Evolutionary conservation across 2,797 vertebrate genomes (phyloP).

Genomic region (Anas georgica): DNA sequence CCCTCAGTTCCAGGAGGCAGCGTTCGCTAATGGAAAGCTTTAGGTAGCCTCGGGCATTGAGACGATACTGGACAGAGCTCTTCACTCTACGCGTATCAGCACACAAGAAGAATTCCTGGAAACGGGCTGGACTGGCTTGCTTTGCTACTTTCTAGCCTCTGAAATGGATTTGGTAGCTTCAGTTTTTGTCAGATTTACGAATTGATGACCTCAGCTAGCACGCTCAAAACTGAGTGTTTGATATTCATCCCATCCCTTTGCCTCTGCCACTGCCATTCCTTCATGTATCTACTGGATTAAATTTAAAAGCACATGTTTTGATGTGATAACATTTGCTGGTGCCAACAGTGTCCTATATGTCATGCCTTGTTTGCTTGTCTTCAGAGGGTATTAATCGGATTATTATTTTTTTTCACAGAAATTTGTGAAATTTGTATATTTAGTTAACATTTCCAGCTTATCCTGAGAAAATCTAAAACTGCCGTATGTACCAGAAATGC

Average conservation of each 20-base stretch:
- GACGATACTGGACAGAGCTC: constrained; percentile 52
- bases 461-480: constrained; percentile 13
- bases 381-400: not conserved
- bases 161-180: constrained; percentile 34
- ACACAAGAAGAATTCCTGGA: constrained; percentile 59
- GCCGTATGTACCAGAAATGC: not conserved
- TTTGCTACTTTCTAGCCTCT: constrained; percentile 33
- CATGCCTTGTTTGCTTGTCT: constrained; percentile 39
- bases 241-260: not conserved
- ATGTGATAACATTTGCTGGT: constrained; percentile 28
- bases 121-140: constrained; percentile 42
- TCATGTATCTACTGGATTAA: constrained; percentile 43
- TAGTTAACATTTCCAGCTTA: constrained; percentile 39
- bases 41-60: constrained; percentile 76
- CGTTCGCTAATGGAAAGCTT: constrained; percentile 96
- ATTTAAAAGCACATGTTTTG: constrained; percentile 15
- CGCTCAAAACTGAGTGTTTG: not conserved
- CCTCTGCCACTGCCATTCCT: constrained; percentile 13
- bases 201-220: constrained; percentile 23
- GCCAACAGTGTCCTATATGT: not conserved
- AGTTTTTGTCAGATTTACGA: not conserved
- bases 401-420: not conserved
- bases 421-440: constrained; percentile 5
- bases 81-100: constrained; percentile 52
- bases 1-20: constrained; percentile 98